Conservation (phyloP, 2,797 vertebrate genomes). For the Discoglossus pictus region DNA sequence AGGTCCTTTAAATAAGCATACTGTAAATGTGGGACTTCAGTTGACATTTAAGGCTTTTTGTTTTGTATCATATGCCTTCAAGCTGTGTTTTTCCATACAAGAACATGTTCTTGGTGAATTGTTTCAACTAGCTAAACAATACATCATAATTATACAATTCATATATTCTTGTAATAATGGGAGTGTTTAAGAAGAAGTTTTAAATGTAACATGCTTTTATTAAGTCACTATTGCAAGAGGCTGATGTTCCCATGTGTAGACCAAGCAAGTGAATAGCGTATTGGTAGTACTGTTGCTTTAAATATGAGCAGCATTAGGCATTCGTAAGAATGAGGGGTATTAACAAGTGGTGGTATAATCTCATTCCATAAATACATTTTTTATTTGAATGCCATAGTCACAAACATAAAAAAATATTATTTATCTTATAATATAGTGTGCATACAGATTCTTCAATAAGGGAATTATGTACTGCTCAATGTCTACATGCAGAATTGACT, state of each 20-base stretch:
- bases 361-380: constrained; percentile 60
- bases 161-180: constrained; percentile 2
- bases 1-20: too few relatives aligned
- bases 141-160: neutral
- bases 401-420: constrained; percentile 52
- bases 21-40: too few relatives aligned
- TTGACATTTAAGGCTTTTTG: too few relatives aligned
- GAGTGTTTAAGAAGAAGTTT: constrained; percentile 26
- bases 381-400: constrained; percentile 66
- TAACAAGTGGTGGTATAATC: constrained; percentile 25
- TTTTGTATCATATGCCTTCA: too few relatives aligned
- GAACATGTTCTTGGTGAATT: too few relatives aligned
- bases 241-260: constrained; percentile 45
- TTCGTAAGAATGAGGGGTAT: constrained; percentile 32
- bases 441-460: constrained; percentile 61
- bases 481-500: constrained; percentile 65
- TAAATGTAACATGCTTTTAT: constrained; percentile 46
- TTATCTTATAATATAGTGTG: constrained; percentile 51
- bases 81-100: neutral
- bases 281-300: constrained; percentile 49
- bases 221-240: constrained; percentile 42
- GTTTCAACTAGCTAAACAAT: too few relatives aligned
- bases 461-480: constrained; percentile 68
- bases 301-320: constrained; percentile 67
- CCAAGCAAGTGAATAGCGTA: constrained; percentile 39